phyloP scores from a whole-genome alignment of 2,797 vertebrate genomes.

The Brotogeris chrysoptera region DNA sequence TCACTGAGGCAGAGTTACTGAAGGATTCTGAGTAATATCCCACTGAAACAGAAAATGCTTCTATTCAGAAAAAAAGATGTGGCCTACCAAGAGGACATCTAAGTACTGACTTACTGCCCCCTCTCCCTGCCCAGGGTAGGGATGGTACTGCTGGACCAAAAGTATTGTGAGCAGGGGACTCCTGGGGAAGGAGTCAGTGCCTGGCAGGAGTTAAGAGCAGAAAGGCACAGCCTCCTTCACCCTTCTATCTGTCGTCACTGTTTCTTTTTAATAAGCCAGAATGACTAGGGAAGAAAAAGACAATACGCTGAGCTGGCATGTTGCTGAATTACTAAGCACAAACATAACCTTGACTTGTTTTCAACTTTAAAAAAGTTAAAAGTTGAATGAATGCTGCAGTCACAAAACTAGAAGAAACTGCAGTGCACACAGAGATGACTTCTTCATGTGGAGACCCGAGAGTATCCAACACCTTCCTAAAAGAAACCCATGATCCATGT shows the following conservation, averaged over 20 bases:
- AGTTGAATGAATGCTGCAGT: conserved; percentile 8
- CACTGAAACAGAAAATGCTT: conserved; percentile 7
- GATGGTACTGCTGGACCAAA: not conserved
- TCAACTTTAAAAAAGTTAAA: conserved; percentile 37
- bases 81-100: not conserved
- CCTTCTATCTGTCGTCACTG: conserved; percentile 5
- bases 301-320: conserved; percentile 58
- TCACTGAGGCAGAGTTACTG: not conserved
- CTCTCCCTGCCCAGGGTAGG: not conserved
- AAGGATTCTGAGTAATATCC: not conserved
- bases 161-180: not conserved
- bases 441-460: not conserved
- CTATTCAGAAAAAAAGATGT: not conserved
- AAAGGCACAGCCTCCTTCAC: conserved; percentile 25
- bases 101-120: not conserved
- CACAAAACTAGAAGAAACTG: conserved; percentile 26
- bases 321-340: conserved; percentile 58
- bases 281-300: conserved; percentile 40
- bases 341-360: conserved; percentile 66
- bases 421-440: not conserved
- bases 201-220: not conserved
- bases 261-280: conserved; percentile 50
- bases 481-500: not conserved
- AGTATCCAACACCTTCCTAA: not conserved
- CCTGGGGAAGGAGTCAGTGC: not conserved